Evolutionary conservation across 2,888 invertebrate genomes (phyloP).

Genomic region (Tryphoninae sp.): DNA sequence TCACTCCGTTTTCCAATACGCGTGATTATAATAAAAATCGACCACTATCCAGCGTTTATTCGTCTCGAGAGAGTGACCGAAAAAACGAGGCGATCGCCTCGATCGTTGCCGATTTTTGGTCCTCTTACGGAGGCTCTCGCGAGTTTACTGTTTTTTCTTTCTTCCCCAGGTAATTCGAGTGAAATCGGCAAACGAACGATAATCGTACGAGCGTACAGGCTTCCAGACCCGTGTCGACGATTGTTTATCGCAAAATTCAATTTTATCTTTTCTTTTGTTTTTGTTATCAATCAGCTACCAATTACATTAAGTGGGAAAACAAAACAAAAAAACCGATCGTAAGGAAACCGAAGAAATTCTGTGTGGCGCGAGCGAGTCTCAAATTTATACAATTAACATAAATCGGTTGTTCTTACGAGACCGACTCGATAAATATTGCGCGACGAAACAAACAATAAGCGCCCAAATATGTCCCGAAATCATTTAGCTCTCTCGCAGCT

Average conservation of each 20-base stretch:
- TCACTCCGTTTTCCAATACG: constrained; percentile 21
- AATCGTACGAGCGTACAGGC: constrained; percentile 18
- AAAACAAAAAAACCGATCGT: constrained; percentile 26
- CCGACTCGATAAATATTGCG: constrained; percentile 1
- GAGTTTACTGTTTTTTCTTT: no score
- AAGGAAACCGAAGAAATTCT: constrained; percentile 23
- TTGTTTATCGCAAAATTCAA: neutral
- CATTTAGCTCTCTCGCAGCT: no score
- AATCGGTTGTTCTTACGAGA: constrained; percentile 26
- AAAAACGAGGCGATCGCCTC: no score
- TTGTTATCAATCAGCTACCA: constrained; percentile 18
- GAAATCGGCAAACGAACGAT: constrained; percentile 38
- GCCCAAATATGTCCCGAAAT: no score
- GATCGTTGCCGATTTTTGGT: neutral
- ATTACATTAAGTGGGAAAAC: constrained; percentile 9
- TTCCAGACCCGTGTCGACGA: constrained; percentile 39
- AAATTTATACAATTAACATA: constrained; percentile 30
- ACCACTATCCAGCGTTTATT: neutral
- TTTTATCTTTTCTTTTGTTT: neutral
- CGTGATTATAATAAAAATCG: constrained; percentile 15
- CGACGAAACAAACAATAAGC: constrained; percentile 1
- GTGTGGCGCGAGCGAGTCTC: constrained; percentile 54
- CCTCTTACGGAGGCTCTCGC: neutral
- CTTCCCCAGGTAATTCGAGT: neutral
- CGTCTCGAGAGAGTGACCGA: no score